Evolutionary conservation across 1,140 invertebrate species (phyloP), one percentile per base, ranked within the genome.

Genomic region (Halyomorpha halys): DNA sequence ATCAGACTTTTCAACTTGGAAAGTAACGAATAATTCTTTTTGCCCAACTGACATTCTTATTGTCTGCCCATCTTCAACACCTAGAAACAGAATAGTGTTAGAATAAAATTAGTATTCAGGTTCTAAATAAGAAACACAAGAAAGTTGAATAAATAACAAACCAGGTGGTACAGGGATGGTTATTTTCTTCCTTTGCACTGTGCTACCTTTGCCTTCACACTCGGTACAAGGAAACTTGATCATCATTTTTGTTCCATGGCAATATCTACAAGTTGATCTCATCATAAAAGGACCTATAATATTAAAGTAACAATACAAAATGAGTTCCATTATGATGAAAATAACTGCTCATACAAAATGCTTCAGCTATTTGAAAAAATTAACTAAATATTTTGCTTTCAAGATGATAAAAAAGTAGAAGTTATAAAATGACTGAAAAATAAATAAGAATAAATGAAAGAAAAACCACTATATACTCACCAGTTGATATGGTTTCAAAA

Each of bases 91-190:
- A 65, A 61, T 15, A n/a, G n/a, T n/a, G n/a, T n/a, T n/a, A n/a
- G n/a, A 54, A 53, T 53, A 49, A 6, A 44, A 67, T 9, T 34
- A 30, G 11, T 18, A 65, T 51, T 34, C 21, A 0, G 23, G 4
- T n/a, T 14, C 18, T 16, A 47, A 49, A 21, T 30, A 59, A 64
- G 19, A 44, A 65, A 14, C n/a, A 13, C 9, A 49, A n/a, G 1
- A 49, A 1, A 49, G n/a, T 19, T 18, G 11, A 47, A 18, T 47
- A 47, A 47, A 5, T 19, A 21, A 39, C 34, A 39, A 39, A 79
- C 94, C 94, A 56, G 96, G 92, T 34, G 97, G 97, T n/a, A 99
- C 93, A 14, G 94, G 91, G 0, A 99, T 89, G 2, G 85, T 90
- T 0, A 98, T 80, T 72, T 86, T 90, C 73, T 92, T 93, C 27